phyloP scores from a whole-genome alignment of 1,140 invertebrate genomes.

The Phortica variegata region DNA sequence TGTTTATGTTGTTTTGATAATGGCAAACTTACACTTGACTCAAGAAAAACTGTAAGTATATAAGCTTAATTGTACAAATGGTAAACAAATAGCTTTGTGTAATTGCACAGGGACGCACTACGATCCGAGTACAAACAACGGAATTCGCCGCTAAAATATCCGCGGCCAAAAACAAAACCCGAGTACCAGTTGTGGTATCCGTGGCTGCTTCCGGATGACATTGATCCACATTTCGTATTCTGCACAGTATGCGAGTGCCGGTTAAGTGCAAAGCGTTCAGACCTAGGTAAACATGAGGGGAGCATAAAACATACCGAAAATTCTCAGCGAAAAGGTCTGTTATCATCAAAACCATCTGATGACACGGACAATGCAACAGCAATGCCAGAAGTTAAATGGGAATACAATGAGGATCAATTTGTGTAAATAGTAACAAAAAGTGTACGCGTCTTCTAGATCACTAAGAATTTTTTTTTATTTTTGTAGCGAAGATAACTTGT shows the following conservation, averaged over 20 bases:
- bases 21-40: slow-evolving; percentile 39
- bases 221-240: slow-evolving; percentile 45
- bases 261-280: slow-evolving; percentile 41
- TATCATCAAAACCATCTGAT: neutral
- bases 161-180: slow-evolving; percentile 41
- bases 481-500: no score
- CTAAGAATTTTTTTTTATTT: no score
- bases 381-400: slow-evolving; percentile 25
- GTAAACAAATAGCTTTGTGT: no score
- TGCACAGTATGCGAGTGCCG: slow-evolving; percentile 40
- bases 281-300: slow-evolving; percentile 42
- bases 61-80: no score
- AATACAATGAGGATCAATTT: slow-evolving; percentile 33
- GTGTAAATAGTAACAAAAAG: no score
- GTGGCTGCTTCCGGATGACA: slow-evolving; percentile 40
- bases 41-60: slow-evolving; percentile 50
- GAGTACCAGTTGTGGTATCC: slow-evolving; percentile 41
- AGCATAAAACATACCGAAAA: slow-evolving; percentile 46
- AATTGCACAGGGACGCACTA: slow-evolving; percentile 27
- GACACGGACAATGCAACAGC: neutral
- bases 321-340: slow-evolving; percentile 27
- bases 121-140: slow-evolving; percentile 42
- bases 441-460: no score
- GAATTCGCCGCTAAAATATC: slow-evolving; percentile 37
- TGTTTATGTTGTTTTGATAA: no score